These are phyloP conservation scores for Rhegmatorhina hoffmannsi DNA, from an alignment of 2,113 vertebrate genomes.

Conservation along the genomic window DNA sequence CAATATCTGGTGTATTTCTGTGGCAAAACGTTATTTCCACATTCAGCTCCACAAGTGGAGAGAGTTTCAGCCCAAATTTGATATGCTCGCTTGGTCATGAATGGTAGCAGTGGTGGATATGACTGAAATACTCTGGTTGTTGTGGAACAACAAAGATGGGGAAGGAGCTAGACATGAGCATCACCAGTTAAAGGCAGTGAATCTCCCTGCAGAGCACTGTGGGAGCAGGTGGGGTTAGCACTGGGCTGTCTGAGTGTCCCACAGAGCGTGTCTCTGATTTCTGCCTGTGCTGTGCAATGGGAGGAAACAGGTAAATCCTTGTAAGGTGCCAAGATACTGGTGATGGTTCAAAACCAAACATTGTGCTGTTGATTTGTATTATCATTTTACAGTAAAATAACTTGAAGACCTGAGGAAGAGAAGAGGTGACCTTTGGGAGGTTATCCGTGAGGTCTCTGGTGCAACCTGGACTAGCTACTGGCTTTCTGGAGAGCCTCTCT, in stretches of 20 bases:
- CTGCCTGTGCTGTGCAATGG: neutral
- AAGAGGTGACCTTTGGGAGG: neutral
- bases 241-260: neutral
- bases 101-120: neutral
- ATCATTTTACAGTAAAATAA: neutral
- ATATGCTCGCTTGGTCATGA: neutral
- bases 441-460: neutral
- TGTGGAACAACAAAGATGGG: neutral
- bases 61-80: neutral
- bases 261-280: neutral
- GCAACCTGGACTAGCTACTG: neutral
- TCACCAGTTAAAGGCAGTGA: neutral
- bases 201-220: neutral
- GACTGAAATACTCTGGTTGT: neutral
- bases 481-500: neutral
- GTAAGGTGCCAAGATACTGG: neutral
- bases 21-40: neutral
- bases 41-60: neutral
- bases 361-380: neutral
- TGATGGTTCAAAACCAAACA: neutral
- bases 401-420: neutral
- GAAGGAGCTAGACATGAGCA: neutral
- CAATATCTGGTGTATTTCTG: neutral
- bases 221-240: neutral
- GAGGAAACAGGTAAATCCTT: neutral